These are phyloP conservation scores for Meloidogyne exigua DNA, from an alignment of 1,140 invertebrate genomes.

Conservation along the genomic window DNA sequence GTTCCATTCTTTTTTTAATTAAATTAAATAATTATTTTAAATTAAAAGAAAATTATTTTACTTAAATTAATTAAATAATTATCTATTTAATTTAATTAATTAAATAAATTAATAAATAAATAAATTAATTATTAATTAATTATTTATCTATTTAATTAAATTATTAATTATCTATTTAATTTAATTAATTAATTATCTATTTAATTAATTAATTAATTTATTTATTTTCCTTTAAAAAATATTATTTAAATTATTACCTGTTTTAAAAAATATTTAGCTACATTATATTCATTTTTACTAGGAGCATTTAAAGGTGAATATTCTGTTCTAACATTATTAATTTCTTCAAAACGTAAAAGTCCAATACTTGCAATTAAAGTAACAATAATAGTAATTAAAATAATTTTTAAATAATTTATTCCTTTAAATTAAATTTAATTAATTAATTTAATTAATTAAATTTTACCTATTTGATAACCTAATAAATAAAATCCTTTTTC, in stretches of 20 bases:
- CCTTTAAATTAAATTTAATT: conserved; percentile 7
- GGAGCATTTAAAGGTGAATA: conserved; percentile 59
- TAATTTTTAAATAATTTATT: conserved; percentile 42
- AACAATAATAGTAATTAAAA: conserved; percentile 33
- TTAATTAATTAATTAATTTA: no score
- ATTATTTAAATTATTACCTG: conserved; percentile 34
- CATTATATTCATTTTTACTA: conserved; percentile 54
- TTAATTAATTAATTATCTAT: no score
- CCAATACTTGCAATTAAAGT: conserved; percentile 46
- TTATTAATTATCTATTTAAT: no score
- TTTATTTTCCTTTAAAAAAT: no score
- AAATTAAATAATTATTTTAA: background rate
- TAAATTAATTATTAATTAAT: no score
- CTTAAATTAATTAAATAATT: no score
- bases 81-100: no score
- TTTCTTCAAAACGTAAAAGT: conserved; percentile 50
- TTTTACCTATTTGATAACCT: conserved; percentile 35
- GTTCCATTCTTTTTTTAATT: conserved; percentile 40
- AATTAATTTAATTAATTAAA: background rate
- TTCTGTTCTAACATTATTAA: conserved; percentile 58
- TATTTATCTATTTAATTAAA: no score
- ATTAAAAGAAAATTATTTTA: no score
- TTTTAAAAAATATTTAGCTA: conserved; percentile 59
- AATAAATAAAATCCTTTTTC: conserved; percentile 42
- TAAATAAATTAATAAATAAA: no score